Evolutionary conservation across 1,140 invertebrate genomes (phyloP).

Genomic region (Drosophila ironensis): DNA sequence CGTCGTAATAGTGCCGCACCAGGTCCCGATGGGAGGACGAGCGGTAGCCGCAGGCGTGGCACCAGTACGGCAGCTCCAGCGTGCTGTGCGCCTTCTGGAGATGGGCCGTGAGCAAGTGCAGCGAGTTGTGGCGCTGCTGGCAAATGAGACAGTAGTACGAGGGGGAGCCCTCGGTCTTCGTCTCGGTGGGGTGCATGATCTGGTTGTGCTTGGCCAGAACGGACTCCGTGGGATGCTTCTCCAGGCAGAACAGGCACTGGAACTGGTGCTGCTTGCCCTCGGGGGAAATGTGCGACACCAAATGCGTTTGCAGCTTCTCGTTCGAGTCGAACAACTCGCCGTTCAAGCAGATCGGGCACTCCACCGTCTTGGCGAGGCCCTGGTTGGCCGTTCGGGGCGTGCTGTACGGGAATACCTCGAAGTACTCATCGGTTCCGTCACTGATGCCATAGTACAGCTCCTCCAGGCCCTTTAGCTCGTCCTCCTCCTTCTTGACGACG

Average conservation of each 20-base stretch:
- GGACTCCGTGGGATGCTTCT: constrained; percentile 82
- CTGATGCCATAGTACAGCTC: constrained; percentile 77
- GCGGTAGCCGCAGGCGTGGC: constrained; percentile 88
- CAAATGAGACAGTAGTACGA: constrained; percentile 87
- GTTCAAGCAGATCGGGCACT: constrained; percentile 84
- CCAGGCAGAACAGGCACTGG: constrained; percentile 85
- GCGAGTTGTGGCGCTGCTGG: constrained; percentile 84
- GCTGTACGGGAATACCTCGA: constrained; percentile 65
- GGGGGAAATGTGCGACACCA: constrained; percentile 85
- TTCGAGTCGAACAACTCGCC: constrained; percentile 84
- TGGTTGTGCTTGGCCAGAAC: constrained; percentile 84
- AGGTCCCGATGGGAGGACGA: constrained; percentile 89
- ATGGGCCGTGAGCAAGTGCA: constrained; percentile 87
- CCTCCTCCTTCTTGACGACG: constrained; percentile 72
- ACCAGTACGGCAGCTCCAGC: constrained; percentile 90
- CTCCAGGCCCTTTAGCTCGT: constrained; percentile 72
- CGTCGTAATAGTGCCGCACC: constrained; percentile 88
- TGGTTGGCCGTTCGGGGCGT: constrained; percentile 48
- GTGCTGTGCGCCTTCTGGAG: constrained; percentile 89
- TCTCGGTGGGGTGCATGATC: constrained; percentile 84
- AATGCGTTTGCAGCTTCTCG: constrained; percentile 87
- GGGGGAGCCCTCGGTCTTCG: constrained; percentile 83
- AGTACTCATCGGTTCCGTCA: constrained; percentile 66
- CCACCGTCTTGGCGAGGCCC: constrained; percentile 54
- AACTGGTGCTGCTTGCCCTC: constrained; percentile 81